Evolutionary conservation across 1,140 invertebrate genomes (phyloP), one percentile per base, ranked within the genome.

Genomic region (Xylocopa sonorina): DNA sequence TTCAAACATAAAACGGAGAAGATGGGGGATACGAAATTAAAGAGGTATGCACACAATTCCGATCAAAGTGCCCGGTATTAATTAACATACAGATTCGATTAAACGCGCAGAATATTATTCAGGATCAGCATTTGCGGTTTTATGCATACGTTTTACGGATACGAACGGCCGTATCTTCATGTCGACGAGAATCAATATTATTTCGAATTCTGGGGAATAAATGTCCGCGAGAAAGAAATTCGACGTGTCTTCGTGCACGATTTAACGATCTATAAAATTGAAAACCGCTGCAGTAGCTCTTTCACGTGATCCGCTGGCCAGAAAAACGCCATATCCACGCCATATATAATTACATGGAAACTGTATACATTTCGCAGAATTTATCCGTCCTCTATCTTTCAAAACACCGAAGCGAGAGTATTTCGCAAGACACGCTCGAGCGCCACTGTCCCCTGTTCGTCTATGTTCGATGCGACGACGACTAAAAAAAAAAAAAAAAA

Each of bases 41-140:
- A 72, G 69, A 78, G 57, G 50, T 73, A 71, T 51, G 55, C 55
- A 48, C 46, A 71, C 60, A 73, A 73, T 73, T 60, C 69, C 69
- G 58, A 78, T 73, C 77, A 73, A 63, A 78, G 69, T 63, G 14
- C 57, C 38, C 50, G 50, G 38, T 55, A 72, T 78, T 78, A 78
- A 73, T 78, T 73, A 72, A 73, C 48, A 55, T 55, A 63, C 43
- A 73, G 34, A 63, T 78, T 34, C 77, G 41, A 78, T 78, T 72
- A 64, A 73, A 78, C 32, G 29, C n/a, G n/a, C 51, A 76, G 72
- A 75, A 75, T 75, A 75, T 53, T 75, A 66, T 75, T 75, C 48
- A 75, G 51, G 73, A 76, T 68, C 72, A 74, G 46, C 60, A 63
- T 48, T 41, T 51, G 73, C 34, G 67, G 55, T 78, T 78, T 69